Evolutionary conservation across 1,140 invertebrate species (phyloP).

Genomic region (Nasonia longicornis): DNA sequence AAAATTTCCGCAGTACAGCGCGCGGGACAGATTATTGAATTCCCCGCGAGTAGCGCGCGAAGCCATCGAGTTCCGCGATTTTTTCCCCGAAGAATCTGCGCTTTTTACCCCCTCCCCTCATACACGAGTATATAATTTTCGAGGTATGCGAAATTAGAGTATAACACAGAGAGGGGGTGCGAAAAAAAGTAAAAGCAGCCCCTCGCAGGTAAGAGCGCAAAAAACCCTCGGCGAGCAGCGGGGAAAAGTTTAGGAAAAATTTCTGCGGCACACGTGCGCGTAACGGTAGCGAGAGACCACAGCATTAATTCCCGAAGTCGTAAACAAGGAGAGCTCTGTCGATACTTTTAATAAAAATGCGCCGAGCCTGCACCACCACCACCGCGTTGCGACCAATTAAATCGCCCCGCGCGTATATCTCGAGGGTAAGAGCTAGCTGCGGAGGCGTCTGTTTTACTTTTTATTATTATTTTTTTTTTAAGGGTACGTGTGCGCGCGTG

Average conservation of each 20-base stretch:
- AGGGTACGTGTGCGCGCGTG: slow-evolving; percentile 34
- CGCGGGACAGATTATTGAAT: slow-evolving; percentile 38
- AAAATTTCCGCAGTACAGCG: slow-evolving; percentile 10
- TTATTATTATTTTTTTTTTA: slow-evolving; percentile 49
- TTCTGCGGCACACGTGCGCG: slow-evolving; percentile 11
- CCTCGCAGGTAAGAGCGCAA: neutral
- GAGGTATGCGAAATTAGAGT: slow-evolving; percentile 29
- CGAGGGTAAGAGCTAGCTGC: slow-evolving; percentile 34
- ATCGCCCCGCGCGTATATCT: slow-evolving; percentile 54
- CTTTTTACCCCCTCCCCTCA: neutral
- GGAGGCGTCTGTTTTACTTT: slow-evolving; percentile 40
- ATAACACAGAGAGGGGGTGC: neutral
- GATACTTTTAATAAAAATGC: slow-evolving; percentile 69
- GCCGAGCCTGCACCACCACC: neutral
- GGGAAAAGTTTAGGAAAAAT: slow-evolving; percentile 11
- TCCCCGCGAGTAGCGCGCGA: neutral
- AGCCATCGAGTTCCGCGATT: slow-evolving; percentile 30
- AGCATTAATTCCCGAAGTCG: slow-evolving; percentile 64
- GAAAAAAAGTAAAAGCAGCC: neutral
- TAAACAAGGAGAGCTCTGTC: slow-evolving; percentile 65
- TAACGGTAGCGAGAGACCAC: slow-evolving; percentile 42
- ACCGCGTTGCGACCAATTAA: slow-evolving; percentile 60
- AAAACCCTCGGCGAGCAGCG: neutral
- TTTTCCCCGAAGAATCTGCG: slow-evolving; percentile 26
- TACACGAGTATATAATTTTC: slow-evolving; percentile 18